These are phyloP conservation scores for Rhaphigaster nebulosa DNA, from an alignment of 2,888 invertebrate genomes.

Conservation along the genomic window DNA sequence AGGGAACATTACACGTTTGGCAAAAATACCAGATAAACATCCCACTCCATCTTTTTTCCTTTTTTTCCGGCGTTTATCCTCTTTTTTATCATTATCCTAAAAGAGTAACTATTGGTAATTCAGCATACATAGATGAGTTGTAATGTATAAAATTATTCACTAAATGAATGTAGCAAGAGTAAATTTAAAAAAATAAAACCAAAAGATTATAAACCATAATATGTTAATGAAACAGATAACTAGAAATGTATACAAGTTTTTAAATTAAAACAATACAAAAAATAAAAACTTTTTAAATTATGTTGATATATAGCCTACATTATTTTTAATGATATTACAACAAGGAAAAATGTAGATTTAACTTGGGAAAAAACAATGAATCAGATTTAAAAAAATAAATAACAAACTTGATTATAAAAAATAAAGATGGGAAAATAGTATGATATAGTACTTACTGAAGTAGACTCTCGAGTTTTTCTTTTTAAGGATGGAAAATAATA, in stretches of 20 bases:
- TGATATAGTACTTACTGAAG: conserved; percentile 36
- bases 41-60: conserved; percentile 44
- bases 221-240: background rate
- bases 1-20: conserved; percentile 53
- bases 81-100: conserved; percentile 54
- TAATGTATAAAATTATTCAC: background rate
- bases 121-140: background rate
- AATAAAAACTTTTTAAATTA: background rate
- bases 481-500: conserved; percentile 54
- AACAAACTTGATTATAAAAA: background rate
- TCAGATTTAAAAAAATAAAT: background rate
- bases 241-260: too few species aligned
- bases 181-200: background rate
- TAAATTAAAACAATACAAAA: too few species aligned
- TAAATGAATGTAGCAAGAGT: background rate
- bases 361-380: background rate
- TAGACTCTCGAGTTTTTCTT: conserved; percentile 49
- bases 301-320: background rate
- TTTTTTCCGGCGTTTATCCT: conserved; percentile 52
- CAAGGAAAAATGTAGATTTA: background rate
- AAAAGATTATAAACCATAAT: background rate
- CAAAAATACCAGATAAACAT: conserved; percentile 36
- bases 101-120: background rate
- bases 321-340: background rate
- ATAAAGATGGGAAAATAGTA: background rate